Evolutionary conservation across 2,113 vertebrate species (phyloP).

Genomic region (Lepidothrix coronata): DNA sequence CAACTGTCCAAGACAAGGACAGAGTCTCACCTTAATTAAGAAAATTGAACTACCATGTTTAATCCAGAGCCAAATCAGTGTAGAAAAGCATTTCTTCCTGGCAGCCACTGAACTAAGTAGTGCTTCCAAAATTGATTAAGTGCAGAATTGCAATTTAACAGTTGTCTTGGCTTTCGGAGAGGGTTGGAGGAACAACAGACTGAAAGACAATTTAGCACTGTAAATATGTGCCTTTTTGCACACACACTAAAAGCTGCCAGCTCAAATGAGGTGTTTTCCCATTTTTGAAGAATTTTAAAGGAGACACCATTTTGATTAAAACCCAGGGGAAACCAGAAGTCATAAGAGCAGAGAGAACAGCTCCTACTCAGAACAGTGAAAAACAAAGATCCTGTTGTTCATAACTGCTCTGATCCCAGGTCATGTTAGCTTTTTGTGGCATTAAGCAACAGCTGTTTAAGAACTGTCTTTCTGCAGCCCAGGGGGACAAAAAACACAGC

Average conservation of each 20-base stretch:
- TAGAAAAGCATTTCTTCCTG: background rate
- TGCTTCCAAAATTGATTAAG: background rate
- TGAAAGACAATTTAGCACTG: background rate
- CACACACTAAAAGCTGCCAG: background rate
- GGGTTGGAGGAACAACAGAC: background rate
- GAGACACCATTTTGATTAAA: conserved; percentile 8
- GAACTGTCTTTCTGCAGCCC: conserved; percentile 1
- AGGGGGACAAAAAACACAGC: conserved; percentile 35
- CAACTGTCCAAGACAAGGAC: background rate
- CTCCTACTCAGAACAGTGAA: background rate
- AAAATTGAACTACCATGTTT: background rate
- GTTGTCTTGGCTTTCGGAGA: background rate
- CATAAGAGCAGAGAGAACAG: background rate
- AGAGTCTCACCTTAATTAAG: background rate
- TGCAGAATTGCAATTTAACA: background rate
- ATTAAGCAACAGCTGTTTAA: conserved; percentile 22
- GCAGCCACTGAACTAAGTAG: background rate
- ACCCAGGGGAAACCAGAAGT: background rate
- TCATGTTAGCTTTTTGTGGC: conserved; percentile 1
- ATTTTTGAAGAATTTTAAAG: background rate
- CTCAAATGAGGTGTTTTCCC: background rate
- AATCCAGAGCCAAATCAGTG: background rate
- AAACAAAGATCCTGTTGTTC: conserved; percentile 41
- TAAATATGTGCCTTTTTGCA: background rate
- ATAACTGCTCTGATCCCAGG: conserved; percentile 28